Percentiles rank a stretch among this genome's conserved stretches.
Evolutionary conservation across 2,888 invertebrate species (phyloP).

Genomic region (Hydrotaea cyrtoneurina): DNA sequence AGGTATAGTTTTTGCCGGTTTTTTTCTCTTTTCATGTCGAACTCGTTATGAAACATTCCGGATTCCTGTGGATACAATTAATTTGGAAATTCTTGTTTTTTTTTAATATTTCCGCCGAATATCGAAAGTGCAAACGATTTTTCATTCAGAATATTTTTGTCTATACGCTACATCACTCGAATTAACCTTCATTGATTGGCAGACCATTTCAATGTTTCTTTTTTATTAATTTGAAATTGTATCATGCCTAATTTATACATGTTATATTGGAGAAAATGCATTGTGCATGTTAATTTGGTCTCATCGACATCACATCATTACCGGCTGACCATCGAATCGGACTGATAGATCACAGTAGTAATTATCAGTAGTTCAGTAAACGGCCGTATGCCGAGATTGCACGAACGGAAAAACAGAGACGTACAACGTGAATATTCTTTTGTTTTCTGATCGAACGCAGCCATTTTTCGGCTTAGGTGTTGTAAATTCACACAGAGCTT

Average conservation of each 20-base stretch:
- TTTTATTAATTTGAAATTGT: background rate
- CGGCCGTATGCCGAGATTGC: background rate
- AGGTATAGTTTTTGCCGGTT: too few relatives aligned
- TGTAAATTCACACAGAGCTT: background rate
- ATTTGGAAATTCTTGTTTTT: too few relatives aligned
- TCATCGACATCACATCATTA: constrained; percentile 10
- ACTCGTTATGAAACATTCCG: too few relatives aligned
- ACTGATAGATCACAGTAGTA: constrained; percentile 14
- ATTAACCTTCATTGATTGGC: too few relatives aligned
- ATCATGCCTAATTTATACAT: background rate
- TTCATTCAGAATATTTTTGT: too few relatives aligned
- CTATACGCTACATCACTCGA: too few relatives aligned
- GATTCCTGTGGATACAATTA: too few relatives aligned
- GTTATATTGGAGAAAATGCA: constrained; percentile 18
- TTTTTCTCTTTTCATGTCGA: too few relatives aligned
- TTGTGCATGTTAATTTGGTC: constrained; percentile 16
- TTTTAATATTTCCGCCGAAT: too few relatives aligned
- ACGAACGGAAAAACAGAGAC: background rate
- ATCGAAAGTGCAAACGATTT: too few relatives aligned
- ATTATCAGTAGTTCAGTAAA: background rate
- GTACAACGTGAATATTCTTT: background rate
- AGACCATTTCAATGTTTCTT: too few relatives aligned
- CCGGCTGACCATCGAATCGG: constrained; percentile 11
- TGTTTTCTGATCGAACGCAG: background rate
- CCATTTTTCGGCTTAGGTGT: background rate